A percentile compares a stretch with the other conserved stretches of the same genome.
These are phyloP conservation scores for Ploceus nigricollis DNA, from an alignment of 2,113 vertebrate species.

Conservation along the genomic window DNA sequence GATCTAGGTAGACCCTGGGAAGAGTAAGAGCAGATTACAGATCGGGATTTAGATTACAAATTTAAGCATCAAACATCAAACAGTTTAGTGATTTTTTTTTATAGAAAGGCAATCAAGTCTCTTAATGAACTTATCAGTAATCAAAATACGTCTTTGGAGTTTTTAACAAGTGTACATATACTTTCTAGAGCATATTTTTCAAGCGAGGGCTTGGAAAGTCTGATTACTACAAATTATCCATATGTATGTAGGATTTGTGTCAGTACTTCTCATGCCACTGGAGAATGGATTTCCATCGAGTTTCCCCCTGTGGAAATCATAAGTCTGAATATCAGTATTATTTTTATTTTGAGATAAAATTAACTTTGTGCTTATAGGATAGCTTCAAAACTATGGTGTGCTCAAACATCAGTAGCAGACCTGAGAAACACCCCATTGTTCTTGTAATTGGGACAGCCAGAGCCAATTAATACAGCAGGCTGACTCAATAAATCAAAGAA, in stretches of 20 bases:
- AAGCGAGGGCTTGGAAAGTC: not conserved
- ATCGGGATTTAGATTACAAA: not conserved
- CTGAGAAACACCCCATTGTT: not conserved
- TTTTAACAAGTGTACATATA: not conserved
- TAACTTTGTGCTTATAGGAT: not conserved
- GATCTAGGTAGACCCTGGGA: not conserved
- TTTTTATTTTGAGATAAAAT: constrained; percentile 44
- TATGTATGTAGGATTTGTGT: constrained; percentile 67
- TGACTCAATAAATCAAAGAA: constrained; percentile 36
- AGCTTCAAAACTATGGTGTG: not conserved
- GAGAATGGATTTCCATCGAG: constrained; percentile 43
- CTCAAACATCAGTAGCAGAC: not conserved
- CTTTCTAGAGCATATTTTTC: constrained; percentile 26
- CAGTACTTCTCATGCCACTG: constrained; percentile 12
- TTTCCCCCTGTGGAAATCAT: constrained; percentile 26
- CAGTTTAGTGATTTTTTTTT: not conserved
- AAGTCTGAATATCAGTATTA: not conserved
- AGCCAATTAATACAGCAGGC: not conserved
- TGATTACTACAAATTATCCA: constrained; percentile 68
- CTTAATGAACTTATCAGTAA: constrained; percentile 57
- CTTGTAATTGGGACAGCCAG: constrained; percentile 16
- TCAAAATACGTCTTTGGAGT: constrained; percentile 36
- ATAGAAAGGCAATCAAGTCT: not conserved
- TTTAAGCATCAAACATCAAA: not conserved
- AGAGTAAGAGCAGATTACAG: not conserved